Base-by-base conservation (phyloP, 1,140 invertebrate species). In the Planococcus citri region DNA sequence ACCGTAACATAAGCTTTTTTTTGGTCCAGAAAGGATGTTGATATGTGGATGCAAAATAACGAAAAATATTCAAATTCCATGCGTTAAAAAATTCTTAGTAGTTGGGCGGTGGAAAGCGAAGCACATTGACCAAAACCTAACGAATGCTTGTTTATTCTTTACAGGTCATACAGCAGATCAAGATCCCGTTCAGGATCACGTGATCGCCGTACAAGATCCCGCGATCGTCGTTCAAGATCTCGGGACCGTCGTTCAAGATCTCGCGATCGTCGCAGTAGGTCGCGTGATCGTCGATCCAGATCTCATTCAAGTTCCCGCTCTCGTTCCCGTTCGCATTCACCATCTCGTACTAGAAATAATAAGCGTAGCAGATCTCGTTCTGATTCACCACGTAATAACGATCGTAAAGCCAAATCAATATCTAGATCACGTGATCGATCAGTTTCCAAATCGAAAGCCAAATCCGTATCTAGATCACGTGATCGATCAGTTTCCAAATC, bases 281-380 rank as follows among this genome's bases (percentile, higher is more conserved):
- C 60, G 3, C 21, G 25, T 14, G 60, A 64, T 25, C 60, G 60
- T 64, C 12, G 60, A 3, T 64, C 60, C 9, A 24, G 60, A 24
- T 25, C 22, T 27, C 60, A 21, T 27, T 24, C 22, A 9, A 64
- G 60, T 27, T 64, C 60, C 22, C 60, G 60, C 24, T 64, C 60
- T 4, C 60, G 60, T 27, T 64, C 60, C 22, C 60, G 60, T 64
- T 64, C 60, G 4, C 60, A 21, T 25, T 64, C 60, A 25, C 60
- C 60, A 27, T 27, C 60, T 24, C 60, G 60, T 64, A 25, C 60
- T 64, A 24, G 60, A 24, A 64, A 64, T 27, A 64, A 22, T 12
- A 64, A 64, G 22, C 10, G 24, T 12, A 64, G 60, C 22, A 64
- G 60, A 64, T 64, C 60, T 64, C 60, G 60, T 64, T 64, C 60